Base-by-base conservation (phyloP, 2,797 vertebrate species). In the Hydrolagus colliei region DNA sequence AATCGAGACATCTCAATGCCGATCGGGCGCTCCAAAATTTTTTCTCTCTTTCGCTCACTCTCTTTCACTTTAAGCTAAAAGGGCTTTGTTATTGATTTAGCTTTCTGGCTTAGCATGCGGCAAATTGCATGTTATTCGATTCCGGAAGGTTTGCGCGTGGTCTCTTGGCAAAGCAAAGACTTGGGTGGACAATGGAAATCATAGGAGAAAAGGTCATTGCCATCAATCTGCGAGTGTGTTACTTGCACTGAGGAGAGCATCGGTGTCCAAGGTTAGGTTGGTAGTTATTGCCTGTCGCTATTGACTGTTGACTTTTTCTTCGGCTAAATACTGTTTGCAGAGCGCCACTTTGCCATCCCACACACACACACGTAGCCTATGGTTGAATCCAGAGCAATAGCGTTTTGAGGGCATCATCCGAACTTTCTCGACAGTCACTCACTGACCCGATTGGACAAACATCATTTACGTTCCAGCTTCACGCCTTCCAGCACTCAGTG, bases 311-410 rank as follows among this genome's bases (percentile, higher is more conserved):
- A 27, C 27, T 52, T 52, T 52, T 52, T 52, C 41, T 52, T 52
- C 41, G 2, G 41, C 41, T 52, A 52, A 52, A 52, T 52, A 52
- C 6, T 52, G 6, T 52, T 52, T 52, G 41, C 41, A 52, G 41
- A 52, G 41, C 41, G 27, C 27, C 27, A 52, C 41, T 52, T 6
- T 52, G 41, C 41, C 41, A 3, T 52, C 41, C 41, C 41, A 52
- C 41, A 52, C 41, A 52, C 41, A 27, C 27, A 27, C 27, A 27
- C 27, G 1, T 27, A 27, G 27, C 27, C 27, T 27, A 27, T 20
- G 41, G 16, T 41, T 76, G 74, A 76, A 77, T 77, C 75, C 75
- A 77, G 75, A 77, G 20, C n/a, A 59, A 77, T 59, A 77, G 4
- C 61, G n/a, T 52, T 59, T 20, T 52, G 52, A 61, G 75, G 9